A percentile compares a stretch with the other conserved stretches of the same genome.
Evolutionary conservation across 92 coral and sea anemone genomes (phyloP).

Genomic region (Zoanthus gigantus): DNA sequence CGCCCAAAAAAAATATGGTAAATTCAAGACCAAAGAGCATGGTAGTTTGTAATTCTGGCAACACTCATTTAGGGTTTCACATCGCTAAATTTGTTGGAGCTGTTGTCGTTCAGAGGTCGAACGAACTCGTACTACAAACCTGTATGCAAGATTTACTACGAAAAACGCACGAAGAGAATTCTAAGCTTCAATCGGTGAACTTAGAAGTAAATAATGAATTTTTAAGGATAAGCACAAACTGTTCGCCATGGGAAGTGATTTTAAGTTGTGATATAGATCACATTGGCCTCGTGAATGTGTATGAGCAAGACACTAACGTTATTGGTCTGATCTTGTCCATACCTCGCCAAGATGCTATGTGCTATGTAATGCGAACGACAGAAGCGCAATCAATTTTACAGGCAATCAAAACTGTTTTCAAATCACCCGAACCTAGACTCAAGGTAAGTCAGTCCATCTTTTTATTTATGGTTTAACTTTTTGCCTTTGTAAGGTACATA

Average conservation of each 20-base stretch:
- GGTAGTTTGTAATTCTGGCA: constrained; percentile 53
- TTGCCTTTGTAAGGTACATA: not conserved
- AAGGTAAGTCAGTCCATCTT: constrained; percentile 62
- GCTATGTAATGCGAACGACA: constrained; percentile 76
- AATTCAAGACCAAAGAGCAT: constrained; percentile 79
- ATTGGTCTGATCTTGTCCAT: constrained; percentile 80
- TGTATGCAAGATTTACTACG: constrained; percentile 73
- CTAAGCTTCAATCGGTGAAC: constrained; percentile 77
- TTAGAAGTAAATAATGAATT: constrained; percentile 85
- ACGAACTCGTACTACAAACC: constrained; percentile 78
- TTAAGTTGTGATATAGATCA: constrained; percentile 80
- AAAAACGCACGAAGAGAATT: constrained; percentile 64
- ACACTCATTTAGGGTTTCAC: constrained; percentile 78
- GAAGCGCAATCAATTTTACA: constrained; percentile 78
- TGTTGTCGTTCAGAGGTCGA: constrained; percentile 76
- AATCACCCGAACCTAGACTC: constrained; percentile 66
- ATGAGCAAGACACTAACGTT: constrained; percentile 68
- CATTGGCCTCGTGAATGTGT: constrained; percentile 83
- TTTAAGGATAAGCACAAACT: constrained; percentile 87
- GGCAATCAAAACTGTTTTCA: constrained; percentile 78
- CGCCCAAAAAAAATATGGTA: constrained; percentile 43
- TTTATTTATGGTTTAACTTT: not conserved
- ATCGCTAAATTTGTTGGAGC: constrained; percentile 82
- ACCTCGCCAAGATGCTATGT: constrained; percentile 79
- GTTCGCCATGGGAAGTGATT: constrained; percentile 93